Conservation (phyloP, 37 sponge, comb jelly and placozoan genomes). For the Agelas oroides region DNA sequence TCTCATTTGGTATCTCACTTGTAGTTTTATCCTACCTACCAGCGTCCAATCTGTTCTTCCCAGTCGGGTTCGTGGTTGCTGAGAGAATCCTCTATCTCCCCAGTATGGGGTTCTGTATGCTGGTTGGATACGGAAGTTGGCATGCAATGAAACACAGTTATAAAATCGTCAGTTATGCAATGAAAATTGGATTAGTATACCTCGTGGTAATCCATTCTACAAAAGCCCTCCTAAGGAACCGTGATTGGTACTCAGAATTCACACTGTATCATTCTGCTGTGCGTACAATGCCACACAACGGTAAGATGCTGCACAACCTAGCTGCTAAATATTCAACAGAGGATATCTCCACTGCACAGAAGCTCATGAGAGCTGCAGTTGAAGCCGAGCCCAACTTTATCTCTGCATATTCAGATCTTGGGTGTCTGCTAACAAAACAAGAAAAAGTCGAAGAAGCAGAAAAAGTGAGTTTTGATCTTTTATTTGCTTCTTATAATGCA, state of each 20-base stretch:
- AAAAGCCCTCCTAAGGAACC: slow-evolving; percentile 75
- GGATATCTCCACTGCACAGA: slow-evolving; percentile 65
- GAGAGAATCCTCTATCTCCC: slow-evolving; percentile 93
- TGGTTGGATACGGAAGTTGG: slow-evolving; percentile 25
- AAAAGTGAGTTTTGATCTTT: slow-evolving; percentile 38
- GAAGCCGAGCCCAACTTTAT: slow-evolving; percentile 68
- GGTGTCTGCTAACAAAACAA: slow-evolving; percentile 69
- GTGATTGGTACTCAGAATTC: slow-evolving; percentile 72
- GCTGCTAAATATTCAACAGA: slow-evolving; percentile 73
- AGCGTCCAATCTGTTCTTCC: slow-evolving; percentile 90
- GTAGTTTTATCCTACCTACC: slow-evolving; percentile 85
- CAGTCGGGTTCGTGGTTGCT: slow-evolving; percentile 91
- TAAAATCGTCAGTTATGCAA: neutral
- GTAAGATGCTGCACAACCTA: slow-evolving; percentile 60
- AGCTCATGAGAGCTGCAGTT: slow-evolving; percentile 54
- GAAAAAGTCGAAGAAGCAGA: slow-evolving; percentile 75
- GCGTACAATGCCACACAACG: slow-evolving; percentile 70
- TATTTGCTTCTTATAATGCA: neutral
- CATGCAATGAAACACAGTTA: neutral
- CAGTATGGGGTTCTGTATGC: slow-evolving; percentile 68
- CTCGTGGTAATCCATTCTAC: slow-evolving; percentile 45
- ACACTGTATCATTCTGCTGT: slow-evolving; percentile 77
- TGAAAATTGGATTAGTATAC: neutral
- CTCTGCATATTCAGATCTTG: slow-evolving; percentile 79
- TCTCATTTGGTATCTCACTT: slow-evolving; percentile 72